Evolutionary conservation across 2,113 vertebrate genomes (phyloP), one percentile per base, ranked within the genome.

Genomic region (Puffinus mauretanicus): DNA sequence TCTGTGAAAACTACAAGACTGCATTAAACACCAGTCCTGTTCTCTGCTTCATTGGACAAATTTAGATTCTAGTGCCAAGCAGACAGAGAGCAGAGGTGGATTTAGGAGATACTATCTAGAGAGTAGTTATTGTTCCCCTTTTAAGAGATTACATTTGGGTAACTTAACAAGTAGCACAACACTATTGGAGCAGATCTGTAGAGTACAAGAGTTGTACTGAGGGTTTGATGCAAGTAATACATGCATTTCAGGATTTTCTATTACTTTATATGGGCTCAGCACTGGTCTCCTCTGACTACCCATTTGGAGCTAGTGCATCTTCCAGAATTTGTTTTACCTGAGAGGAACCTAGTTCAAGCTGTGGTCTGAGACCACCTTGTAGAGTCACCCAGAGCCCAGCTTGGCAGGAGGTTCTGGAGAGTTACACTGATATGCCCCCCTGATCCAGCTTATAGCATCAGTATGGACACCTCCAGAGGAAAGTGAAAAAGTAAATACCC

Each of bases 291-390:
- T 57, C 64, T 84, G 29, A 55, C 38, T 44, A 51, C 6, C 2
- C 3, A 7, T 60, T 67, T 42, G 19, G 60, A 89, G 11, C 10
- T 34, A 42, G 4, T 10, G 17, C 11, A 29, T 24, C 5, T 36
- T 73, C 10, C 38, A 77, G 38, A 67, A 42, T 51, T 72, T 0
- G 0, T 71, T 83, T 34, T 34, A 44, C 17, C 17, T 46, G 25
- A 60, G 80, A 58, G 6, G 6, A 83, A 22, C 1, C 1, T 13
- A 40, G 3, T 7, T 64, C n/a, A 34, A 4, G 0, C 4, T 62
- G 54, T 0, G 1, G 27, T 46, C 44, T 78, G 34, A 70, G 21
- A 64, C 4, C 3, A 24, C 5, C 19, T 80, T 51, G 2, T n/a
- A 67, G 22, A 86, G 2, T 6, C 19, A 36, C 11, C 1, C 16